Evolutionary conservation across 2,113 vertebrate genomes (phyloP).

Genomic region (Illadopsis cleaveri): DNA sequence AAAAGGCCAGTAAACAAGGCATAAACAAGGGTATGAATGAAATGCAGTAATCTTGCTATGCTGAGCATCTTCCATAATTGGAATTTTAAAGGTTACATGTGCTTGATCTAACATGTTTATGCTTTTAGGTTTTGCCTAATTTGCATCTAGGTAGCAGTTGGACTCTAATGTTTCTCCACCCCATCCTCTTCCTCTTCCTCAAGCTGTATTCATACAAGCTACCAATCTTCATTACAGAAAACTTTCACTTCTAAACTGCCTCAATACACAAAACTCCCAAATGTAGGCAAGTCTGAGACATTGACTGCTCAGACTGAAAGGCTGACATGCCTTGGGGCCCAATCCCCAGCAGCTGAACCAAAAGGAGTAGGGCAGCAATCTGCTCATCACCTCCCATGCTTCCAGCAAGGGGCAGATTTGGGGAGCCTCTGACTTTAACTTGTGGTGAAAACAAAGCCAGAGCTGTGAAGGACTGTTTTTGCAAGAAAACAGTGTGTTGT

Average conservation of each 20-base stretch:
- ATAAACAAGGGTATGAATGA: not conserved
- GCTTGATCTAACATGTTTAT: not conserved
- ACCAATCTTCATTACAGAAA: not conserved
- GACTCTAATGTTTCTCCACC: not conserved
- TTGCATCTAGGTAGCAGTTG: not conserved
- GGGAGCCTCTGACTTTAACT: not conserved
- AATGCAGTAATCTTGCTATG: not conserved
- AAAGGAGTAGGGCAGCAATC: not conserved
- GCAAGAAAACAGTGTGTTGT: fast-evolving
- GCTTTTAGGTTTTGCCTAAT: not conserved
- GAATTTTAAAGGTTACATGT: not conserved
- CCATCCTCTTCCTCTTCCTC: not conserved
- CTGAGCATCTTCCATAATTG: not conserved
- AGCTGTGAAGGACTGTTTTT: not conserved
- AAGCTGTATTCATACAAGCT: not conserved
- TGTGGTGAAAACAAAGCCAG: not conserved
- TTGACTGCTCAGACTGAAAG: not conserved
- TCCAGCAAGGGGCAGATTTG: not conserved
- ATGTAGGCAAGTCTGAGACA: not conserved
- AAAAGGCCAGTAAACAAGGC: not conserved
- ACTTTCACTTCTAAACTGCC: not conserved
- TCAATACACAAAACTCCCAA: not conserved
- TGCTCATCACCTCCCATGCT: not conserved
- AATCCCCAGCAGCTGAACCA: not conserved
- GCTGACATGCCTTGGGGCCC: not conserved